Evolutionary conservation across 2,888 invertebrate genomes (phyloP).

Genomic region (Hydroisotoma schaefferi): DNA sequence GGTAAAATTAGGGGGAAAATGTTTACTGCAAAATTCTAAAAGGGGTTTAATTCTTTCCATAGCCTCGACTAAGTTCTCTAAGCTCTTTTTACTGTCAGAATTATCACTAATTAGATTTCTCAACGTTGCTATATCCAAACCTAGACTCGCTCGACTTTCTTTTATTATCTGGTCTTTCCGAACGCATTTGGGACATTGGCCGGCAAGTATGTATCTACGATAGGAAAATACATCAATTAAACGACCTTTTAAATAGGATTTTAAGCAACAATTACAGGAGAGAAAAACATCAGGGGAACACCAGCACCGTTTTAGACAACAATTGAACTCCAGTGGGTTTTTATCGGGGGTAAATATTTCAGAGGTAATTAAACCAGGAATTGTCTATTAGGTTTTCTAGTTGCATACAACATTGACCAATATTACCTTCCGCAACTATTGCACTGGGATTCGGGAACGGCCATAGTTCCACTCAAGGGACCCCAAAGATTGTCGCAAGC

Average conservation of each 20-base stretch:
- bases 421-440: conserved; percentile 29
- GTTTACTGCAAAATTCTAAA: conserved; percentile 17
- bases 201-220: conserved; percentile 24
- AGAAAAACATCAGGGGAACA: too few relatives aligned
- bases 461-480: conserved; percentile 9
- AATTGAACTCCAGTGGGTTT: too few relatives aligned
- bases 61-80: conserved; percentile 17
- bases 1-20: conserved; percentile 29
- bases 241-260: too few relatives aligned
- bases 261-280: too few relatives aligned
- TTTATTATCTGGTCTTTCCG: conserved; percentile 7
- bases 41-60: conserved; percentile 20
- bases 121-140: too few relatives aligned
- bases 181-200: conserved; percentile 23
- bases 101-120: conserved; percentile 9
- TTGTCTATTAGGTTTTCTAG: too few relatives aligned
- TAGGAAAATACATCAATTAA: too few relatives aligned
- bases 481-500: conserved; percentile 39
- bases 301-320: too few relatives aligned
- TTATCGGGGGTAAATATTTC: too few relatives aligned
- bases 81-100: conserved; percentile 13
- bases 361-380: too few relatives aligned
- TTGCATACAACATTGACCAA: too few relatives aligned
- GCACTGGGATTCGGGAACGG: conserved; percentile 20
- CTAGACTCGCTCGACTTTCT: too few relatives aligned